Conservation (phyloP, 2,888 invertebrate genomes). For the Uloborus plumipes region DNA sequence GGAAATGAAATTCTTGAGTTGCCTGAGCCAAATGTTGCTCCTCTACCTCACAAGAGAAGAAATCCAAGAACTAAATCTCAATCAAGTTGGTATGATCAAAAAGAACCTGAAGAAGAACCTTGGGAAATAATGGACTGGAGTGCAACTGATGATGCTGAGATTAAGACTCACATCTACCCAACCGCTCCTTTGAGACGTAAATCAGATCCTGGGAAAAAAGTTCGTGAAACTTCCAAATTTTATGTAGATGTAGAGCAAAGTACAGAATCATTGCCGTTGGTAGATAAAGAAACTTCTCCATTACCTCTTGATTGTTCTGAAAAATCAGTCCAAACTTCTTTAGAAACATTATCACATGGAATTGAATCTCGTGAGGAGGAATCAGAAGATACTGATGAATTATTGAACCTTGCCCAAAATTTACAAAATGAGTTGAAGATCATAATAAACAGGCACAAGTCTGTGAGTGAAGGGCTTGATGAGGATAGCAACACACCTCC, state of each 20-base stretch:
- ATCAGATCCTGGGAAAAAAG: conserved; percentile 29
- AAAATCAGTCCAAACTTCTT: conserved; percentile 60
- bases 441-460: conserved; percentile 58
- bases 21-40: not conserved
- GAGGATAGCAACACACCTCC: conserved; percentile 19
- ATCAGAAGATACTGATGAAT: conserved; percentile 64
- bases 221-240: conserved; percentile 42
- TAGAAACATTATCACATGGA: conserved; percentile 56
- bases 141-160: conserved; percentile 5
- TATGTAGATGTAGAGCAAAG: conserved; percentile 44
- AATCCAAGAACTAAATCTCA: conserved; percentile 45
- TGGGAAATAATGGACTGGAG: conserved; percentile 38
- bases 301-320: conserved; percentile 58
- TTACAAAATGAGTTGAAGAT: conserved; percentile 61
- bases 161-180: not conserved
- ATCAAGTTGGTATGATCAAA: conserved; percentile 71
- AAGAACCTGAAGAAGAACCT: conserved; percentile 68
- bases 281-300: conserved; percentile 59
- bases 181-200: conserved; percentile 8
- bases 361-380: conserved; percentile 33
- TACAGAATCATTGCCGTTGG: conserved; percentile 11
- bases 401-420: conserved; percentile 57
- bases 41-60: conserved; percentile 19
- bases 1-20: conserved; percentile 40
- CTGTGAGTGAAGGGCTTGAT: conserved; percentile 7